Evolutionary conservation across 2,113 vertebrate species (phyloP), one percentile per base, ranked within the genome.

Genomic region (Pogona vitticeps): DNA sequence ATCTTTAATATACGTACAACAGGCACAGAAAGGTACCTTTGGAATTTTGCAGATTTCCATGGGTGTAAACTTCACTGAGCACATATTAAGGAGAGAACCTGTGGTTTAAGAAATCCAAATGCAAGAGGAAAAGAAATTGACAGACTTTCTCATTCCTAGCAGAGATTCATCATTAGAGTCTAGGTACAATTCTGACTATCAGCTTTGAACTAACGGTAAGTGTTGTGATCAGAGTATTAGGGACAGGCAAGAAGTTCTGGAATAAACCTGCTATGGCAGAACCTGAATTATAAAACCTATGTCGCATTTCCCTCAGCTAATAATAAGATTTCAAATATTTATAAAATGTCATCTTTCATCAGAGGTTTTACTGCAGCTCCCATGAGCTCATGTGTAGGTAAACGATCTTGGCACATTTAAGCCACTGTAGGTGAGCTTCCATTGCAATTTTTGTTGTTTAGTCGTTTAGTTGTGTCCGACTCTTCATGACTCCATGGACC

Each of bases 211-310:
- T 70, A 79, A 76, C 87, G 92, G 89, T 89, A 94, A 92, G 92
- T 92, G 88, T 95, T 95, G 26, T 26, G 88, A 93, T 87, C 8
- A 1, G 89, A 91, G 0, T 92, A 87, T 76, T 89, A 91, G 92
- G n/a, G 1, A 94, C 91, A 94, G 84, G 88, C 76, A 90, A 94
- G 90, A 94, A 90, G 83, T 91, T 93, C 89, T 91, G 75, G 91
- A 95, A 92, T 93, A 92, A 94, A 90, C 86, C 92, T 71, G 85
- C 86, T 2, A 4, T 63, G 91, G 90, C 86, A 93, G 91, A 92
- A 90, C 87, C 72, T 90, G 92, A 92, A 95, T 94, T 94, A 92
- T 95, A 94, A 95, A 95, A 93, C 91, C 93, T 91, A 88, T 94
- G 93, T 94, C 92, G 94, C 86, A 28, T 88, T 93, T 92, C 84